A percentile compares a stretch with the other conserved stretches of the same genome.
phyloP scores from a whole-genome alignment of 2,113 vertebrate genomes.

The Motacilla tschutschensis region DNA sequence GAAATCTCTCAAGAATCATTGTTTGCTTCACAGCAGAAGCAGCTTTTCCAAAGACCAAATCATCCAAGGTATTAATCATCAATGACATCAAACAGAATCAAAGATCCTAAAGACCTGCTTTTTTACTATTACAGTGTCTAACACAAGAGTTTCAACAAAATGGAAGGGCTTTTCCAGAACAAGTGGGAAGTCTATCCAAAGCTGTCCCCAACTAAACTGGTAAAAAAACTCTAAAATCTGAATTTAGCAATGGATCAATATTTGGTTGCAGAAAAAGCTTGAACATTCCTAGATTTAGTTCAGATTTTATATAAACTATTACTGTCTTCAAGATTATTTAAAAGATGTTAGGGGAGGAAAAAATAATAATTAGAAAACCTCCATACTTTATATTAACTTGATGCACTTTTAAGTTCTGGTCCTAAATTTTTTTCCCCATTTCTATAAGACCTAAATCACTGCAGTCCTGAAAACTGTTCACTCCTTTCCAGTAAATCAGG shows the following conservation, averaged over 20 bases:
- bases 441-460: not conserved
- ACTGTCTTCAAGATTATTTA: not conserved
- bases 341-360: not conserved
- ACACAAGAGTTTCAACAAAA: not conserved
- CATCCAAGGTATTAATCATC: not conserved
- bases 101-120: not conserved
- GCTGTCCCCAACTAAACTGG: not conserved
- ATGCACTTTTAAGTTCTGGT: not conserved
- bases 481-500: not conserved
- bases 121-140: not conserved
- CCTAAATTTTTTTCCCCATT: not conserved
- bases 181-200: not conserved
- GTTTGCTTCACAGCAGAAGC: not conserved
- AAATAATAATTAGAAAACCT: rapidly evolving
- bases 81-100: not conserved
- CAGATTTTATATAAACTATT: not conserved
- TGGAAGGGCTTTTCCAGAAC: not conserved
- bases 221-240: not conserved
- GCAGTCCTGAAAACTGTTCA: not conserved
- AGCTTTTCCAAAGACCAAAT: not conserved
- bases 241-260: not conserved
- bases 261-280: not conserved
- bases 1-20: not conserved
- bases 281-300: not conserved
- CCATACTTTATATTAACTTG: not conserved